phyloP scores from a whole-genome alignment of 2,797 vertebrate species.

The Danio aesculapii region DNA sequence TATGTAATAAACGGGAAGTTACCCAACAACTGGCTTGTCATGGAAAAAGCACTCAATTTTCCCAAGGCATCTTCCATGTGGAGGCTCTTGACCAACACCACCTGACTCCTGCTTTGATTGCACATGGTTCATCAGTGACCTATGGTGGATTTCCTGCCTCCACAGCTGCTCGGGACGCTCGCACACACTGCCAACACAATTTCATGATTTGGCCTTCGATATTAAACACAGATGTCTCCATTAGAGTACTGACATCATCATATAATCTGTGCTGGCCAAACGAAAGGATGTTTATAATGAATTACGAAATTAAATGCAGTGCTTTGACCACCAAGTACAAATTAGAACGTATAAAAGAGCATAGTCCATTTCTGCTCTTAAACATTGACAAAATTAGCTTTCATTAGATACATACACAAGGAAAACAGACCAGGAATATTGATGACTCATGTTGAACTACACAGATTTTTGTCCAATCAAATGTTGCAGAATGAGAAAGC shows the following conservation, averaged over 20 bases:
- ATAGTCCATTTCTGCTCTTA: neutral
- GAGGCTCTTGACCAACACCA: conserved; percentile 15
- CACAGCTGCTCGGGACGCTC: conserved; percentile 32
- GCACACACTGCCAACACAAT: conserved; percentile 28
- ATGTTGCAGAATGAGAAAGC: neutral
- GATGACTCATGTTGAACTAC: neutral
- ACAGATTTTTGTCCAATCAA: neutral
- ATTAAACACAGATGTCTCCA: conserved; percentile 49
- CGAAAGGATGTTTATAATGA: conserved; percentile 38
- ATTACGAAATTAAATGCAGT: conserved; percentile 22
- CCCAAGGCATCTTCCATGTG: neutral
- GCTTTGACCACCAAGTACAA: conserved; percentile 18
- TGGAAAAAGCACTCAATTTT: conserved; percentile 13
- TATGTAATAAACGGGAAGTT: conserved; percentile 16
- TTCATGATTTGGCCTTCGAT: conserved; percentile 23
- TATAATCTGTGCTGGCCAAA: neutral
- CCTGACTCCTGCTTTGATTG: conserved; percentile 38
- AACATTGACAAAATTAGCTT: neutral
- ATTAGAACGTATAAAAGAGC: neutral
- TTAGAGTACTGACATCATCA: conserved; percentile 47
- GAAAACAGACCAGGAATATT: conserved; percentile 1
- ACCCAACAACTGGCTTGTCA: conserved; percentile 18
- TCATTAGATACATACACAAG: neutral
- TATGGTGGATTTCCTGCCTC: conserved; percentile 36
- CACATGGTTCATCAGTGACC: conserved; percentile 8